Percentiles rank a stretch among this genome's conserved stretches.
Conservation (phyloP, 2,113 vertebrate species). For the Dasypus novemcinctus region DNA sequence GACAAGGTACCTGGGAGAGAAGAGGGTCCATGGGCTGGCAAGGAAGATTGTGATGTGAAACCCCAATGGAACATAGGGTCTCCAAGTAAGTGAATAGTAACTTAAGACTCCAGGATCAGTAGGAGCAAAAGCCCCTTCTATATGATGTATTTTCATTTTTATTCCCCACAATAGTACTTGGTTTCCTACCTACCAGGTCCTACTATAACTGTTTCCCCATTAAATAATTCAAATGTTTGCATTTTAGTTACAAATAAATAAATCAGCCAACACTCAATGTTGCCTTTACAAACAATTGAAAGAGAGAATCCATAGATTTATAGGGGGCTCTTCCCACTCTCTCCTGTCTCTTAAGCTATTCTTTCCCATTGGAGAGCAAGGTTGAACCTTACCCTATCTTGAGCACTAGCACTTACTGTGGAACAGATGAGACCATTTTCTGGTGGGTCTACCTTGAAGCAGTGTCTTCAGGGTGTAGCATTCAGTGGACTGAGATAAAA, state of each 20-base stretch:
- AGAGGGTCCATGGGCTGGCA: not conserved
- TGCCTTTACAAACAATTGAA: not conserved
- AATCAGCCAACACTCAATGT: not conserved
- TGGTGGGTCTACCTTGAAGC: not conserved
- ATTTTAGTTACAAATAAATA: not conserved
- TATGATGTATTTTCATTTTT: not conserved
- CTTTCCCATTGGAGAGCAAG: not conserved
- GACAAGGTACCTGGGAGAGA: not conserved
- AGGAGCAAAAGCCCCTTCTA: rapidly evolving
- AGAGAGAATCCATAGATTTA: not conserved
- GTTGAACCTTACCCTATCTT: not conserved
- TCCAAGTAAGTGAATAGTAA: not conserved
- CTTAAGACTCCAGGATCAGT: not conserved
- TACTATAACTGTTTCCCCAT: not conserved
- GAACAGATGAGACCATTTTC: not conserved
- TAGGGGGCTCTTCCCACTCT: not conserved
- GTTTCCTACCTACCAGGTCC: not conserved
- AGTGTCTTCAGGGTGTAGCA: not conserved
- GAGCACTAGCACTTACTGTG: too few relatives aligned
- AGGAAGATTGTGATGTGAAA: not conserved
- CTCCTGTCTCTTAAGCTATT: not conserved
- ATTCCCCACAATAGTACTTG: not conserved
- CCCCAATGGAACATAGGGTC: not conserved
- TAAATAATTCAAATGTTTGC: not conserved
- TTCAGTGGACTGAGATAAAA: not conserved